These are phyloP conservation scores for Cremastinae sp. DNA, from an alignment of 2,888 invertebrate species.

Conservation along the genomic window DNA sequence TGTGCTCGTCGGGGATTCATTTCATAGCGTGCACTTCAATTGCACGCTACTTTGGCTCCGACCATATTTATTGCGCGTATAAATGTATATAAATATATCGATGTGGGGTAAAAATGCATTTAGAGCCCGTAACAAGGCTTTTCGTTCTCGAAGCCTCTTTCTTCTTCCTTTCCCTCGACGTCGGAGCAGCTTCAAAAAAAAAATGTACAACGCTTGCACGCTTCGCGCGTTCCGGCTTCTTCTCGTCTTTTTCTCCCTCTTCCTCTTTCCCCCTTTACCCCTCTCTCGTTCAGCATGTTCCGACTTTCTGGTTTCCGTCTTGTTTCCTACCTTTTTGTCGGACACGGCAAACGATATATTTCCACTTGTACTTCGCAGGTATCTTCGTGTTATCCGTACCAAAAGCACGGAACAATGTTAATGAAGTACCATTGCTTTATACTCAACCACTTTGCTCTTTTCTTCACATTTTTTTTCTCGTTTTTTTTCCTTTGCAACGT, in stretches of 20 bases:
- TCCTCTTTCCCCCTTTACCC: not conserved
- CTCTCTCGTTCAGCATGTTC: too few species aligned
- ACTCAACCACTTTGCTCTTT: not conserved
- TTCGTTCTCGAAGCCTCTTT: constrained; percentile 5
- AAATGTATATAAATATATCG: not conserved
- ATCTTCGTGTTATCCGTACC: constrained; percentile 36
- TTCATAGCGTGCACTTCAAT: constrained; percentile 20
- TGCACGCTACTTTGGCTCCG: constrained; percentile 18
- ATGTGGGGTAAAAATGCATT: not conserved
- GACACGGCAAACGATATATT: constrained; percentile 7
- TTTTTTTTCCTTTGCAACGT: constrained; percentile 8
- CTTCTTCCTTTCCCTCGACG: not conserved
- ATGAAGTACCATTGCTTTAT: constrained; percentile 49
- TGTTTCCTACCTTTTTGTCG: too few species aligned
- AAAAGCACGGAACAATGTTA: constrained; percentile 51
- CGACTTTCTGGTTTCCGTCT: too few species aligned
- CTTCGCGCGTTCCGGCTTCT: constrained; percentile 26
- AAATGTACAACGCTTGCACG: constrained; percentile 10
- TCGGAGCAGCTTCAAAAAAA: constrained; percentile 6
- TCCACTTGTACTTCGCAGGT: constrained; percentile 25
- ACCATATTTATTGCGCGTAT: too few species aligned
- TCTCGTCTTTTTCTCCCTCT: constrained; percentile 8
- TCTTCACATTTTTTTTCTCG: not conserved
- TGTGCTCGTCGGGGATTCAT: constrained; percentile 10
- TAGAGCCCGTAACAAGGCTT: not conserved